Evolutionary conservation across 2,888 invertebrate genomes (phyloP).

Genomic region (Plutella xylostella): DNA sequence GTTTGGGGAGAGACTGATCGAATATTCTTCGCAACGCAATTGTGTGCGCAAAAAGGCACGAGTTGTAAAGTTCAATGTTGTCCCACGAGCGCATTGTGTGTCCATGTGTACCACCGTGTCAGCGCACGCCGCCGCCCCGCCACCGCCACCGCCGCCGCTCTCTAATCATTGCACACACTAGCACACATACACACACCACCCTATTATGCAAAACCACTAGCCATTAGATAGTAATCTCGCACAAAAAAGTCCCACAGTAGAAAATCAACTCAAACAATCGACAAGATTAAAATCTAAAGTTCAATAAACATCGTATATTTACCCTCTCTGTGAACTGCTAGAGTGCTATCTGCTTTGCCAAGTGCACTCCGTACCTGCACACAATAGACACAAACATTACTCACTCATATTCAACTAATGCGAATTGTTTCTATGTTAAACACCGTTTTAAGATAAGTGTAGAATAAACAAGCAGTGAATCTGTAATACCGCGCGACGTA

Average conservation of each 20-base stretch:
- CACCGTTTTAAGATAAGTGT: not conserved
- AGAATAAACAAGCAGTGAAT: conserved; percentile 10
- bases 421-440: not conserved
- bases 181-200: no score
- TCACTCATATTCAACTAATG: not conserved
- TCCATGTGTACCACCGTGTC: conserved; percentile 28
- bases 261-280: no score
- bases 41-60: conserved; percentile 33
- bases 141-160: no score
- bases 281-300: not conserved
- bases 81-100: conserved; percentile 36
- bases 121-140: conserved; percentile 6
- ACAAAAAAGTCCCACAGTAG: not conserved
- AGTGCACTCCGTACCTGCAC: not conserved
- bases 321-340: conserved; percentile 1
- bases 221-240: not conserved
- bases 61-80: conserved; percentile 40
- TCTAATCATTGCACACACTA: conserved; percentile 6
- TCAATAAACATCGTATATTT: not conserved
- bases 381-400: not conserved
- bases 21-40: not conserved
- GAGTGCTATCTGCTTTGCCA: not conserved
- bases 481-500: conserved; percentile 15
- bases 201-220: conserved; percentile 3
- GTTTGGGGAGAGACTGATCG: no score